phyloP scores from a whole-genome alignment of 2,888 invertebrate species.

The Pyrochroa serraticornis region DNA sequence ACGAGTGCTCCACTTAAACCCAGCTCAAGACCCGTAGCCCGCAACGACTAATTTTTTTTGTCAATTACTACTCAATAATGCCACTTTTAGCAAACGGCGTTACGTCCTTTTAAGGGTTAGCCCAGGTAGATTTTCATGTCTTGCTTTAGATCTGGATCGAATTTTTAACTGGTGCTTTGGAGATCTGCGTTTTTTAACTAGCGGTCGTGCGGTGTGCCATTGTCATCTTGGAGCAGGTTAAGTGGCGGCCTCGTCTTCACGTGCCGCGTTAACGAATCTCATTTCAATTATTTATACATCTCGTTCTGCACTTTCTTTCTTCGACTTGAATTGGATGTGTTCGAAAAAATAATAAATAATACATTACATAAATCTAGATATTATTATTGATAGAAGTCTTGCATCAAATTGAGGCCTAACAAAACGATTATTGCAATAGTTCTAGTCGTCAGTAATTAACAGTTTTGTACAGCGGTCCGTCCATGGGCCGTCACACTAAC shows the following conservation, averaged over 20 bases:
- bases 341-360: constrained; percentile 37
- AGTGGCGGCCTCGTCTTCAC: constrained; percentile 35
- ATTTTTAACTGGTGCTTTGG: neutral
- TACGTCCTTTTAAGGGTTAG: too few species aligned
- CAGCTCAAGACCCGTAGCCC: too few species aligned
- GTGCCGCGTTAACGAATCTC: constrained; percentile 40
- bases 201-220: too few species aligned
- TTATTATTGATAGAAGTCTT: constrained; percentile 32
- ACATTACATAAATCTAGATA: constrained; percentile 22
- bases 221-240: constrained; percentile 2
- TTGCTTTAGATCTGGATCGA: neutral
- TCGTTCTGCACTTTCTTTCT: constrained; percentile 46
- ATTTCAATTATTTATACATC: constrained; percentile 37
- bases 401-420: constrained; percentile 52
- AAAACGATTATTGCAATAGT: constrained; percentile 50
- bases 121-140: neutral
- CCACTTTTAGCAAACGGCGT: too few species aligned
- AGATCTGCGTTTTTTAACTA: neutral
- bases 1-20: neutral
- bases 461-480: constrained; percentile 45
- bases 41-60: neutral
- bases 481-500: constrained; percentile 47
- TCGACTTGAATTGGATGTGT: constrained; percentile 50
- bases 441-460: constrained; percentile 47
- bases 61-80: neutral